These are phyloP conservation scores for Lutjanus campechanus DNA, from an alignment of 2,797 vertebrate species.

Conservation along the genomic window DNA sequence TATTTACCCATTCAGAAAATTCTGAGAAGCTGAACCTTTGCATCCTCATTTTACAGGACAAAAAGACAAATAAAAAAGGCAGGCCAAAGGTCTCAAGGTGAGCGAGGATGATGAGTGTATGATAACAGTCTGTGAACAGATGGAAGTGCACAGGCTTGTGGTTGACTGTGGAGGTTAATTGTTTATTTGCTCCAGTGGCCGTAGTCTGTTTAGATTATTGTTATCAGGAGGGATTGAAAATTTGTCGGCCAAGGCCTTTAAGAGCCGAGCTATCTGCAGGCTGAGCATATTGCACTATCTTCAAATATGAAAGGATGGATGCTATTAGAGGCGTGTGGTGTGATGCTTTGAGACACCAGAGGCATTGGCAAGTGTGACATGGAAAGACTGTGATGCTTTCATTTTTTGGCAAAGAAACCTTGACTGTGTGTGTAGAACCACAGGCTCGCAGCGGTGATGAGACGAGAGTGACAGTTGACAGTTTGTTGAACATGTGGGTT, in stretches of 20 bases:
- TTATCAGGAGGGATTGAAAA: conserved; percentile 76
- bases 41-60: conserved; percentile 22
- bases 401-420: conserved; percentile 52
- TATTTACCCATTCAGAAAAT: conserved; percentile 13
- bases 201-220: conserved; percentile 79
- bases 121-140: conserved; percentile 73
- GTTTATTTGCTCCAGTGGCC: conserved; percentile 80
- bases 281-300: conserved; percentile 62
- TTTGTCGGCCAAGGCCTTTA: conserved; percentile 58
- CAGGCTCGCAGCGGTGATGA: conserved; percentile 48
- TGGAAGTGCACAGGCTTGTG: conserved; percentile 62
- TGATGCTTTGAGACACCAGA: conserved; percentile 68
- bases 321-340: conserved; percentile 66
- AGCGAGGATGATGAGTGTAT: conserved; percentile 53
- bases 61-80: conserved; percentile 20
- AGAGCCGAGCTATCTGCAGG: conserved; percentile 62
- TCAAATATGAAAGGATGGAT: conserved; percentile 64
- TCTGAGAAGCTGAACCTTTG: conserved; percentile 11
- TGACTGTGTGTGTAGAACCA: conserved; percentile 43
- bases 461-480: conserved; percentile 67
- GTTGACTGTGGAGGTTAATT: conserved; percentile 81
- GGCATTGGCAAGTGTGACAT: conserved; percentile 65
- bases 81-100: conserved; percentile 48
- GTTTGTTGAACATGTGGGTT: conserved; percentile 55
- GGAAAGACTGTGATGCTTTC: conserved; percentile 61